Conservation (phyloP, 2,888 invertebrate species). For the Drosophila longiperda region DNA sequence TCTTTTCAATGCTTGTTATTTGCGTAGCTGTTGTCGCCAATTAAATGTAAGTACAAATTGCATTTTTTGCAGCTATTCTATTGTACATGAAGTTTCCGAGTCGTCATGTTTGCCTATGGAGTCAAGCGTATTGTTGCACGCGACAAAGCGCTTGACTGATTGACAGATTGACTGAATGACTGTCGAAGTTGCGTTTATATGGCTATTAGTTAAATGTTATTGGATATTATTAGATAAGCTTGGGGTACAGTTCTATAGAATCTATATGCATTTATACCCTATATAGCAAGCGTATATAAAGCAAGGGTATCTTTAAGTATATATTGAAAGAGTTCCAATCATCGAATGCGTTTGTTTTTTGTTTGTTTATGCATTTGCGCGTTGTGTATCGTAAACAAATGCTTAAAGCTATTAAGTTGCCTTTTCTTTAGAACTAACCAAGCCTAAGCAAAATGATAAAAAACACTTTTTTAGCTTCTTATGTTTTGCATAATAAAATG, state of each 20-base stretch:
- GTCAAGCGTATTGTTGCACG: conserved; percentile 32
- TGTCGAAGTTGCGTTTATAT: conserved; percentile 13
- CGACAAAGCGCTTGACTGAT: conserved; percentile 31
- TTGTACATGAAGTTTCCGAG: conserved; percentile 12
- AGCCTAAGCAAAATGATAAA: not conserved
- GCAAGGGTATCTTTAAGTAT: not conserved
- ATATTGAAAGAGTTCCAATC: too few species aligned
- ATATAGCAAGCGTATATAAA: not conserved
- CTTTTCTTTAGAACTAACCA: not conserved
- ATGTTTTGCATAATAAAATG: not conserved
- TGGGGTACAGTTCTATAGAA: conserved; percentile 32
- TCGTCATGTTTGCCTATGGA: conserved; percentile 1
- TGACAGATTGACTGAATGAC: conserved; percentile 14
- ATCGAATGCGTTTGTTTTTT: not conserved
- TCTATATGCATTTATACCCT: conserved; percentile 18
- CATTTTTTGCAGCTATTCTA: conserved; percentile 19
- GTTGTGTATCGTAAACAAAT: conserved; percentile 28
- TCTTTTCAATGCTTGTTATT: conserved; percentile 32
- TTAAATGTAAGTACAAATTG: conserved; percentile 49
- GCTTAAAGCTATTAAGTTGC: conserved; percentile 40
- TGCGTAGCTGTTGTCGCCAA: conserved; percentile 44
- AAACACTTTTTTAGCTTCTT: not conserved
- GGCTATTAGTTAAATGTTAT: conserved; percentile 16
- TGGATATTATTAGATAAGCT: conserved; percentile 3
- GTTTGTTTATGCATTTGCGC: conserved; percentile 28